Percentiles rank a stretch among this genome's conserved stretches.
phyloP scores from a whole-genome alignment of 1,140 invertebrate genomes.

The Bradynema listronoti region DNA sequence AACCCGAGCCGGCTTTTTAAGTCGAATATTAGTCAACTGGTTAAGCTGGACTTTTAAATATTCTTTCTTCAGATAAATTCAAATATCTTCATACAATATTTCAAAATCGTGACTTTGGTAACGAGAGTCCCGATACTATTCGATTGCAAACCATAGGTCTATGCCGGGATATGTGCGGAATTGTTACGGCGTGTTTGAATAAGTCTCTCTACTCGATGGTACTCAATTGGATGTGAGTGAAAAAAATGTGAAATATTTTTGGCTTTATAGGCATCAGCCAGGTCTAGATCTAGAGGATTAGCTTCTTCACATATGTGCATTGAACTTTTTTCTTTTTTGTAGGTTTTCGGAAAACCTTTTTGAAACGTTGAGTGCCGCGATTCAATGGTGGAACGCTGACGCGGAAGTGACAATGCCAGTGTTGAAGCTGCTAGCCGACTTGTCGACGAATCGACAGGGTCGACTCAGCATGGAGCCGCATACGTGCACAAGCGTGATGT shows the following conservation, averaged over 20 bases:
- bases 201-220: conserved; percentile 95
- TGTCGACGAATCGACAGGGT: conserved; percentile 92
- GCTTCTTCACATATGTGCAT: too few species aligned
- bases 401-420: conserved; percentile 81
- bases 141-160: conserved; percentile 76
- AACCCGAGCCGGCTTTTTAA: too few species aligned
- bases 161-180: conserved; percentile 80
- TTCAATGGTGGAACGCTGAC: conserved; percentile 88
- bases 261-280: too few species aligned
- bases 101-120: conserved; percentile 16
- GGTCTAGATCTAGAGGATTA: too few species aligned
- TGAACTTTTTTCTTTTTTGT: too few species aligned
- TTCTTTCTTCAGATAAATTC: conserved; percentile 29
- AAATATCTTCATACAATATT: conserved; percentile 29
- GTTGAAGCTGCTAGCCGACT: conserved; percentile 86
- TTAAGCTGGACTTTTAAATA: too few species aligned
- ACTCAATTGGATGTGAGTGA: conserved; percentile 90
- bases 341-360: too few species aligned
- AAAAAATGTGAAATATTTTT: too few species aligned
- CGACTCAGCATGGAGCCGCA: conserved; percentile 92
- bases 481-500: conserved; percentile 90
- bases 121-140: conserved; percentile 30
- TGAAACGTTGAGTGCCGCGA: too few species aligned
- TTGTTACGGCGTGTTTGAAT: conserved; percentile 90
- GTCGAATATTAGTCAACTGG: too few species aligned